Evolutionary conservation across 2,113 vertebrate genomes (phyloP), one percentile per base, ranked within the genome.

Genomic region (Larimichthys polyactis): DNA sequence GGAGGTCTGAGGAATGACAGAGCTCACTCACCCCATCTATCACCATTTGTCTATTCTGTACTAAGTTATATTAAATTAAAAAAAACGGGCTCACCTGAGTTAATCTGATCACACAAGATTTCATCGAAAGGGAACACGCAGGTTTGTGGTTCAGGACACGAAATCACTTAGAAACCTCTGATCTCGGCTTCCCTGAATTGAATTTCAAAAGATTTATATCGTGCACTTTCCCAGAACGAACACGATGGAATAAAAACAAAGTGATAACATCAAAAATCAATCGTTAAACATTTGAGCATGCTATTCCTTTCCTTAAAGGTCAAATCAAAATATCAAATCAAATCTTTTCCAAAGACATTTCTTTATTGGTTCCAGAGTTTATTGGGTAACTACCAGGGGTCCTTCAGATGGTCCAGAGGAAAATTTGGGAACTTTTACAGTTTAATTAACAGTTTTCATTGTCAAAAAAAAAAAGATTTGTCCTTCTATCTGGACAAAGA

Each of bases 31-130:
- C 12, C 24, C 22, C 49, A 29, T 57, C 65, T 16, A n/a, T 49
- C 22, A 54, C 3, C 32, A 7, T 51, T 40, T 52, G 16, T 80
- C 40, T 64, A 27, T 82, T 79, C 72, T 67, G 52, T 19, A 64
- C 20, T 4, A 62, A 24, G 19, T 66, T 62, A 49, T 20, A 71
- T 77, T 36, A 48, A 27, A 67, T 60, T 20, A 2, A 40, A 81
- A 49, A 64, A 36, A n/a, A n/a, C n/a, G n/a, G 43, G n/a, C 12
- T 75, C 51, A 24, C 55, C 75, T 1, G 43, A 20, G 32, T 64
- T 57, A 70, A 79, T 76, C 36, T 59, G 52, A 72, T 81, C 65
- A 77, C 24, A 65, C 20, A 66, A 67, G 85, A 80, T 71, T 48
- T 82, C 48, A 87, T 87, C 63, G 73, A 70, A 71, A 2, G 12